phyloP scores from a whole-genome alignment of 2,113 vertebrate genomes.

The Zingel zingel region DNA sequence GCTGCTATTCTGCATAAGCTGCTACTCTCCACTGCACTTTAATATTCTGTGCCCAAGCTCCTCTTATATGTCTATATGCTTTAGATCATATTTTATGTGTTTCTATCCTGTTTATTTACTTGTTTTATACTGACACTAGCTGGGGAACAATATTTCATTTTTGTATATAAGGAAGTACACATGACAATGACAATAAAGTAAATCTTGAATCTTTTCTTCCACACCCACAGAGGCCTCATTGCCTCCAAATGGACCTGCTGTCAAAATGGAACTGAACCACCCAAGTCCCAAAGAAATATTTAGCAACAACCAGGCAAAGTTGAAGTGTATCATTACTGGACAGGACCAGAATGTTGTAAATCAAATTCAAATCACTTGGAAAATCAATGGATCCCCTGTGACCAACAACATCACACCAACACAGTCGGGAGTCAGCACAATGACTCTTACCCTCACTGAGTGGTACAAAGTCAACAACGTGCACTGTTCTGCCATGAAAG shows the following conservation, averaged over 20 bases:
- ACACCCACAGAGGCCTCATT: too few species aligned
- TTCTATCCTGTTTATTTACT: too few species aligned
- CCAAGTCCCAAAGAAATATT: slow-evolving; percentile 10
- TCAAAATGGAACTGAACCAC: slow-evolving; percentile 21
- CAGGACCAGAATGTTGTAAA: accelerated
- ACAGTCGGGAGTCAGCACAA: background rate
- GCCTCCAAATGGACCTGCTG: background rate
- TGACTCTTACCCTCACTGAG: accelerated
- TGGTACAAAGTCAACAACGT: slow-evolving; percentile 33
- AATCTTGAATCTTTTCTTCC: background rate
- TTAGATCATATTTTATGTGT: too few species aligned
- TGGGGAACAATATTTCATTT: too few species aligned
- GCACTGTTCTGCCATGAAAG: background rate
- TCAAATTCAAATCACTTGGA: background rate
- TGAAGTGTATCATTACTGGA: slow-evolving; percentile 20
- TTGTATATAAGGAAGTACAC: too few species aligned
- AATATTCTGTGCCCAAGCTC: too few species aligned
- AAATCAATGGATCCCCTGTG: background rate
- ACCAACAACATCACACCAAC: accelerated
- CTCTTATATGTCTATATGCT: too few species aligned
- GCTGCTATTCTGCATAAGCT: too few species aligned
- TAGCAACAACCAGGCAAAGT: background rate
- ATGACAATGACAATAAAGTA: too few species aligned
- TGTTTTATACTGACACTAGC: too few species aligned
- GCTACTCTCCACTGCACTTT: too few species aligned